Evolutionary conservation across 2,113 vertebrate genomes (phyloP).

Genomic region (Phycodurus eques): DNA sequence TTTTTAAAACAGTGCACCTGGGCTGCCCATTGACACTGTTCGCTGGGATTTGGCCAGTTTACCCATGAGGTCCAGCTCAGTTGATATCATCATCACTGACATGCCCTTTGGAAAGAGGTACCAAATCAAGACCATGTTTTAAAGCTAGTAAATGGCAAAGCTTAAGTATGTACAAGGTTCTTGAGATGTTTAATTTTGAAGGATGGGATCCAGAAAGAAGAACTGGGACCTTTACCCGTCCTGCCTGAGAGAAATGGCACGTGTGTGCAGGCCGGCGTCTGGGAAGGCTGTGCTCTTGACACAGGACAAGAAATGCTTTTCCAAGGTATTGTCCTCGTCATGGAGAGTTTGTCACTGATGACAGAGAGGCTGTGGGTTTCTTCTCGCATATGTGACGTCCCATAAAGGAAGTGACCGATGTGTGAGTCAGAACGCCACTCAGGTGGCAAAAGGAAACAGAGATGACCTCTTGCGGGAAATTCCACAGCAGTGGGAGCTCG

Average conservation of each 20-base stretch:
- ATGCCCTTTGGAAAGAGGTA: slow-evolving; percentile 99
- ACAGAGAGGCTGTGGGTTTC: background rate
- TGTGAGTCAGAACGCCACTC: background rate
- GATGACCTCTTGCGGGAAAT: background rate
- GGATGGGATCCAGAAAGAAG: slow-evolving; percentile 93
- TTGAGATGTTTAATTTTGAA: slow-evolving; percentile 45
- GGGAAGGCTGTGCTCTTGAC: slow-evolving; percentile 90
- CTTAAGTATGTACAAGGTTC: background rate
- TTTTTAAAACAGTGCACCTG: slow-evolving; percentile 61
- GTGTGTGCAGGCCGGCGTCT: slow-evolving; percentile 84
- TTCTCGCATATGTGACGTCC: background rate
- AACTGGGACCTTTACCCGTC: slow-evolving; percentile 97
- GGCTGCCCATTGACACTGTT: slow-evolving; percentile 83
- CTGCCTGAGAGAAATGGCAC: slow-evolving; percentile 90
- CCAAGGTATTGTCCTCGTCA: slow-evolving; percentile 76
- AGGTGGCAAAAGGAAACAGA: background rate
- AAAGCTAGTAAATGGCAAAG: background rate
- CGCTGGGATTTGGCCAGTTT: slow-evolving; percentile 90
- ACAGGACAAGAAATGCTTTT: slow-evolving; percentile 95
- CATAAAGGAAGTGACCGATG: background rate
- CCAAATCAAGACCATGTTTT: too few relatives aligned
- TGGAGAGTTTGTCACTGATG: background rate
- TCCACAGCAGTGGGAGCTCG: background rate
- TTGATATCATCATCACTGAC: slow-evolving; percentile 89
- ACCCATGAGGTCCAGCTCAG: slow-evolving; percentile 83